phyloP scores from a whole-genome alignment of 2,797 vertebrate genomes.

The Gymnodraco acuticeps region DNA sequence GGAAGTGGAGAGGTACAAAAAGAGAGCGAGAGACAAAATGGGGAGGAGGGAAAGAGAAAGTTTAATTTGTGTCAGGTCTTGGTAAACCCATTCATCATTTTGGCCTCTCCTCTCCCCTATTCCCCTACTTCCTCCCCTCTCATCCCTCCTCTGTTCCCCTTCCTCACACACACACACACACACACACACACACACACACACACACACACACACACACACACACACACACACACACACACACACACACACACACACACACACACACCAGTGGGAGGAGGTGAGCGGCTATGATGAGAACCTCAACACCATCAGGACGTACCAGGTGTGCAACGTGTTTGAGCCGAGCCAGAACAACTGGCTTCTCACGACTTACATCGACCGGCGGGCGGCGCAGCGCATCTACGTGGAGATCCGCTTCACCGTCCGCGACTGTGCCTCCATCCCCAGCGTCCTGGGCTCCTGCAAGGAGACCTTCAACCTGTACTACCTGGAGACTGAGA shows the following conservation, averaged over 20 bases:
- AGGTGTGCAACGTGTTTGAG: slow-evolving; percentile 99
- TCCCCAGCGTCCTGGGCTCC: slow-evolving; percentile 96
- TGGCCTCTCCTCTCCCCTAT: slow-evolving; percentile 35
- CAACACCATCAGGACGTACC: slow-evolving; percentile 98
- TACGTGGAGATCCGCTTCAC: slow-evolving; percentile 99
- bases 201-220: neutral
- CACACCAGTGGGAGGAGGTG: slow-evolving; percentile 96
- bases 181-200: neutral
- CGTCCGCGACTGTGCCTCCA: slow-evolving; percentile 97
- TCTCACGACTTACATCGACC: slow-evolving; percentile 95
- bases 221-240: neutral
- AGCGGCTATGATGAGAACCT: slow-evolving; percentile 98
- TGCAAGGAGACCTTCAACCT: slow-evolving; percentile 99
- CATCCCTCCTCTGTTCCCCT: slow-evolving; percentile 27
- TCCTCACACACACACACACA: neutral
- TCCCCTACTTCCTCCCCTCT: slow-evolving; percentile 33
- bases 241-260: neutral
- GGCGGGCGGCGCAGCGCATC: slow-evolving; percentile 94
- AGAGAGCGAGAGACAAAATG: slow-evolving; percentile 42
- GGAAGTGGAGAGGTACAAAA: neutral
- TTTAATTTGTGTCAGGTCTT: slow-evolving; percentile 78
- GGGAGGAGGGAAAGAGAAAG: slow-evolving; percentile 56
- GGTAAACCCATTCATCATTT: slow-evolving; percentile 77
- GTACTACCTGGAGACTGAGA: slow-evolving; percentile 96
- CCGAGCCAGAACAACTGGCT: slow-evolving; percentile 99